Percentiles rank a stretch among this genome's conserved stretches.
Conservation (phyloP, 1,140 invertebrate genomes). For the Apis mellifera region DNA sequence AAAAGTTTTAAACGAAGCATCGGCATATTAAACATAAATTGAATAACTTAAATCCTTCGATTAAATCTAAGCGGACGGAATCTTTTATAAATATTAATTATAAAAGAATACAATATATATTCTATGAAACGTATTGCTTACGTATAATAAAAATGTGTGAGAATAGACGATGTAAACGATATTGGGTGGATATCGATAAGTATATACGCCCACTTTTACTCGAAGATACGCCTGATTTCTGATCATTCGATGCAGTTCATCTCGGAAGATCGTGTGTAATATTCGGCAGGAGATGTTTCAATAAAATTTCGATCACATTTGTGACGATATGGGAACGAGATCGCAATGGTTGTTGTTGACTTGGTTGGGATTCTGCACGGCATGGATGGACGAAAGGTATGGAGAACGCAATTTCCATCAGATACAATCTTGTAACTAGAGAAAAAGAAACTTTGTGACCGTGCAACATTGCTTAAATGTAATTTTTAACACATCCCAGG, state of each 20-base stretch:
- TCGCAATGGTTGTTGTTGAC: slow-evolving; percentile 58
- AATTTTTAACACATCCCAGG: slow-evolving; percentile 71
- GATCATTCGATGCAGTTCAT: slow-evolving; percentile 48
- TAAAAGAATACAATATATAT: not conserved
- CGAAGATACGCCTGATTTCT: slow-evolving; percentile 5
- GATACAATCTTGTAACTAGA: not conserved
- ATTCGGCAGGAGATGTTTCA: slow-evolving; percentile 36
- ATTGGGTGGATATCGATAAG: slow-evolving; percentile 69
- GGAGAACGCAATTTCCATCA: slow-evolving; percentile 22
- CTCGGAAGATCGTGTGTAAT: not conserved
- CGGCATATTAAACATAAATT: not conserved
- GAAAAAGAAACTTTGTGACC: slow-evolving; percentile 1
- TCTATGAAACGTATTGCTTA: too few species aligned
- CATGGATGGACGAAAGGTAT: slow-evolving; percentile 71
- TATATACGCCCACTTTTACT: slow-evolving; percentile 61
- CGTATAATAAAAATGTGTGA: not conserved
- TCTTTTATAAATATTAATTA: not conserved
- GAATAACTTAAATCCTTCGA: not conserved
- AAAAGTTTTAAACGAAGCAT: not conserved
- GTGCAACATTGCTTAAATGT: not conserved
- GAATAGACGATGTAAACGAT: slow-evolving; percentile 56
- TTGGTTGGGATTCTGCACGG: slow-evolving; percentile 49
- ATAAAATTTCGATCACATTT: slow-evolving; percentile 41
- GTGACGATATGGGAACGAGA: slow-evolving; percentile 41
- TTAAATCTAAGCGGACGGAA: not conserved